Conservation (phyloP, 2,888 invertebrate species). For the Cosmorhoe ocellata region DNA sequence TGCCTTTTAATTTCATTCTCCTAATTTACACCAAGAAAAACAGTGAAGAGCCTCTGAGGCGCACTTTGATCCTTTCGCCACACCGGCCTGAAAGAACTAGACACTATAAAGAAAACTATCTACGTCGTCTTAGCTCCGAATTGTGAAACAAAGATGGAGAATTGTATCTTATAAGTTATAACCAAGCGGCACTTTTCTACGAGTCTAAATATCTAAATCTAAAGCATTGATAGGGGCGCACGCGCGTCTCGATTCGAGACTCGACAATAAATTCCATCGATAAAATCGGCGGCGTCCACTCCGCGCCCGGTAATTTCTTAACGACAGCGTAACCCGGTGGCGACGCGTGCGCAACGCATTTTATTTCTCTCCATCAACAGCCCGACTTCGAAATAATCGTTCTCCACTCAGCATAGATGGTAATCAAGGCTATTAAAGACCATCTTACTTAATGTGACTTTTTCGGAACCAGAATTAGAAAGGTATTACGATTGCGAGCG, state of each 20-base stretch:
- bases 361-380: constrained; percentile 74
- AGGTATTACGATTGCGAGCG: constrained; percentile 43
- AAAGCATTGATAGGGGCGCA: constrained; percentile 48
- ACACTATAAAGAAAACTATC: too few species aligned
- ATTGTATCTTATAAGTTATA: too few species aligned
- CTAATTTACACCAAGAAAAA: too few species aligned
- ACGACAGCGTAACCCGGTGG: constrained; percentile 82
- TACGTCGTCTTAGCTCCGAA: too few species aligned
- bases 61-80: too few species aligned
- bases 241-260: constrained; percentile 66
- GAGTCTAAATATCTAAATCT: constrained; percentile 16
- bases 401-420: constrained; percentile 79
- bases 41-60: too few species aligned
- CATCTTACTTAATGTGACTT: constrained; percentile 77
- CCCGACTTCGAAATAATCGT: constrained; percentile 78
- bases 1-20: too few species aligned
- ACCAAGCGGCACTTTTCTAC: not conserved
- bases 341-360: constrained; percentile 79
- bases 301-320: constrained; percentile 78
- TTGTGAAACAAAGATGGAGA: too few species aligned
- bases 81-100: too few species aligned
- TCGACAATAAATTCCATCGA: constrained; percentile 81
- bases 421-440: constrained; percentile 79
- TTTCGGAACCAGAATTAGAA: constrained; percentile 67
- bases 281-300: constrained; percentile 78